Evolutionary conservation across 2,113 vertebrate genomes (phyloP).

Genomic region (Peromyscus leucopus): DNA sequence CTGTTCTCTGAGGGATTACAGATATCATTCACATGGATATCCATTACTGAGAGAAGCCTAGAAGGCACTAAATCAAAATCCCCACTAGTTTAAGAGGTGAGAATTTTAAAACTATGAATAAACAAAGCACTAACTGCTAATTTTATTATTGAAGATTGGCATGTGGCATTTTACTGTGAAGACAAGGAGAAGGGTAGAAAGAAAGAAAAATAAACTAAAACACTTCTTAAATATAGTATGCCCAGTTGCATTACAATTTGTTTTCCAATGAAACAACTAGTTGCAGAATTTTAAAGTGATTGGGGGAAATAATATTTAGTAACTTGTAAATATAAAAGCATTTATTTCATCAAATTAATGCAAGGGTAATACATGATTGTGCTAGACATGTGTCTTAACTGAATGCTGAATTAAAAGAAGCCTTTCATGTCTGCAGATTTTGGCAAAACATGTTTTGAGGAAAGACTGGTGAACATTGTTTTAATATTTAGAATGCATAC

Average conservation of each 20-base stretch:
- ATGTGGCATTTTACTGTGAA: neutral
- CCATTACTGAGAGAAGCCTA: neutral
- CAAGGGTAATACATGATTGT: neutral
- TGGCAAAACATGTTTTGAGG: neutral
- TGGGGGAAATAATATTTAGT: neutral
- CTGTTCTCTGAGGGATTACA: neutral
- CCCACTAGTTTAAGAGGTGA: constrained; percentile 54
- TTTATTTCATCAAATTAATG: neutral
- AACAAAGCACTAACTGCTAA: constrained; percentile 68
- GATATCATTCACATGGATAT: constrained; percentile 17
- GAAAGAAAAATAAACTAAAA: neutral
- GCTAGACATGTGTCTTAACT: neutral
- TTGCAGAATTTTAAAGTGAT: neutral
- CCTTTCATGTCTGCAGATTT: neutral
- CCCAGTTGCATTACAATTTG: neutral
- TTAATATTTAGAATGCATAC: neutral
- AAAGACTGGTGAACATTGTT: neutral
- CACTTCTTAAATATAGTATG: neutral
- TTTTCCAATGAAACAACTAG: neutral
- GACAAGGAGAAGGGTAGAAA: neutral
- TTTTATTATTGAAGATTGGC: constrained; percentile 48
- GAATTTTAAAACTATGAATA: constrained; percentile 55
- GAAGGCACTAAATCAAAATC: constrained; percentile 1
- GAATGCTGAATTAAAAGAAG: neutral
- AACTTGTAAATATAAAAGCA: neutral